Percentiles rank a stretch among this genome's conserved stretches.
Conservation (phyloP, 2,888 invertebrate genomes). For the Nematopogon swammerdamellus region DNA sequence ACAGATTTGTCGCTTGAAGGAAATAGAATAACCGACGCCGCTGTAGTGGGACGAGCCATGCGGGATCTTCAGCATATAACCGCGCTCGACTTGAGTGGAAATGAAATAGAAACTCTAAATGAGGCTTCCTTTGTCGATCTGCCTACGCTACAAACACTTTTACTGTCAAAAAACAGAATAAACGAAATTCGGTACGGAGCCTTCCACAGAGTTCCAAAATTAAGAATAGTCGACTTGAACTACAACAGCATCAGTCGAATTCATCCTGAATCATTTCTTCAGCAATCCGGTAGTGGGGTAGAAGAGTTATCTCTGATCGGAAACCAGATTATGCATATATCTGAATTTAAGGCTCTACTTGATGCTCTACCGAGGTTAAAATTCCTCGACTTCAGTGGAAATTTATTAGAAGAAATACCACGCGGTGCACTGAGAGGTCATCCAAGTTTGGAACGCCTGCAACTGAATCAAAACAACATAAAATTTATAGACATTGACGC, state of each 20-base stretch:
- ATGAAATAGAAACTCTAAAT: slow-evolving; percentile 65
- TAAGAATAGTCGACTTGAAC: slow-evolving; percentile 72
- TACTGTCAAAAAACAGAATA: slow-evolving; percentile 69
- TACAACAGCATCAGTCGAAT: slow-evolving; percentile 72
- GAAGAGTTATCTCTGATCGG: slow-evolving; percentile 75
- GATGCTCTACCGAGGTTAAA: slow-evolving; percentile 75
- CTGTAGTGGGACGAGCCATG: slow-evolving; percentile 76
- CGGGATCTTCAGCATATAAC: slow-evolving; percentile 73
- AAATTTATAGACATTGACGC: slow-evolving; percentile 74
- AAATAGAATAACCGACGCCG: slow-evolving; percentile 74
- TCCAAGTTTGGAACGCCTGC: slow-evolving; percentile 73
- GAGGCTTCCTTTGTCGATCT: slow-evolving; percentile 81
- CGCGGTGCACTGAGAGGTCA: slow-evolving; percentile 78
- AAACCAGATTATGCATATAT: slow-evolving; percentile 73
- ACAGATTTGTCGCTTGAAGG: slow-evolving; percentile 66
- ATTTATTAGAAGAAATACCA: slow-evolving; percentile 72
- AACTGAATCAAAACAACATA: slow-evolving; percentile 76
- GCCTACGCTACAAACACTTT: slow-evolving; percentile 63
- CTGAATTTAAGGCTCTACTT: slow-evolving; percentile 69
- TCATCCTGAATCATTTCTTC: slow-evolving; percentile 79
- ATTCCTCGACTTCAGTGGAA: slow-evolving; percentile 76
- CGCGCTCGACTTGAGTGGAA: slow-evolving; percentile 66
- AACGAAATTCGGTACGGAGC: slow-evolving; percentile 76
- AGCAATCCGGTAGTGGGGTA: slow-evolving; percentile 68
- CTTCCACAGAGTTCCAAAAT: slow-evolving; percentile 72